Evolutionary conservation across 2,888 invertebrate genomes (phyloP), one percentile per base, ranked within the genome.

Genomic region (Dryadula phaetusa): DNA sequence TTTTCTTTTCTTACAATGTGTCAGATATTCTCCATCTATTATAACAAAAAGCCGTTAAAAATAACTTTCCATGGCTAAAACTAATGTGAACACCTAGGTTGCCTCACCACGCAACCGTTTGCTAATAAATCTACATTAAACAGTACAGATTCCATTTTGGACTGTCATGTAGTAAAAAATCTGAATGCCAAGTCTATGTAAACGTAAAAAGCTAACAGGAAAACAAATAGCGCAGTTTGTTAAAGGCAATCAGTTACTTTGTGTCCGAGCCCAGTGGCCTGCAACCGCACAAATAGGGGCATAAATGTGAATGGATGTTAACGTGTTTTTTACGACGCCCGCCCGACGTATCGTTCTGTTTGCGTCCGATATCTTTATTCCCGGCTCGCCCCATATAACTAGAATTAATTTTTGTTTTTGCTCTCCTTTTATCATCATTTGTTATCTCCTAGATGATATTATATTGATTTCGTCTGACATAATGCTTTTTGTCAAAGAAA

Each of bases 261-360:
- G 87, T 87, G 74, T 70, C 75, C 78, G 79, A 83, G 86, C 76
- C 81, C 87, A 82, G 86, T 86, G 90, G 87, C 81, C 84, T 80
- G 82, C 76, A 72, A 70, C 77, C 78, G 77, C 80, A 79, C 86
- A 88, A 91, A 90, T 87, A 90, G 88, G 89, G 91, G 89, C 82
- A 88, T 86, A 90, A 90, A 92, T 86, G 86, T 88, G 90, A 90
- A 92, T 92, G 88, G 91, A 92, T 92, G 92, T 90, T 92, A 92
- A 92, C 92, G 92, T 90, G 92, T 90, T 92, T 92, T 92, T 92
- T 92, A 92, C 91, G 91, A 90, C 79, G 79, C 81, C 79, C 81
- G 87, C 85, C 86, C 88, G 87, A 87, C 89, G 86, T 90, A 88
- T 88, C 88, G 88, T 87, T 90, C 87, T 90, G 90, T 91, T 91